Evolutionary conservation across 2,888 invertebrate genomes (phyloP).

Genomic region (Flexamia atlantica): DNA sequence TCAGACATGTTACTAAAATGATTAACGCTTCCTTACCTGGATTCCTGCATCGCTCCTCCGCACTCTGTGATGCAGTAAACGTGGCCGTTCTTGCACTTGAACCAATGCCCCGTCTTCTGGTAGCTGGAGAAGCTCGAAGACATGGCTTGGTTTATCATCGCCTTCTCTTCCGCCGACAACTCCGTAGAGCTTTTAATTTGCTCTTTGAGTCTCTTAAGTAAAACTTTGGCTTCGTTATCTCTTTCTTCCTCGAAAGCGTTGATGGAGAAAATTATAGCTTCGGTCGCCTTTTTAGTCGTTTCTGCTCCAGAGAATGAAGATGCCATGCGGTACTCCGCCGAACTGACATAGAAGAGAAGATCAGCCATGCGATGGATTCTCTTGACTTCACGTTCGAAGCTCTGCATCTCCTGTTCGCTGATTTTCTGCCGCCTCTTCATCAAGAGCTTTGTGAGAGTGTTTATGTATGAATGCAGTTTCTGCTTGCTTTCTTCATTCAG

Average conservation of each 20-base stretch:
- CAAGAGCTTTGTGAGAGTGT: conserved; percentile 25
- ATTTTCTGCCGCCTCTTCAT: conserved; percentile 37
- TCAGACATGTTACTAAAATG: too few relatives aligned
- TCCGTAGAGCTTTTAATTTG: conserved; percentile 67
- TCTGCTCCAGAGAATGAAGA: conserved; percentile 44
- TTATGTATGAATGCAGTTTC: not conserved
- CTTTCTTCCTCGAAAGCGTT: conserved; percentile 65
- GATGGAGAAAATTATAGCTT: conserved; percentile 65
- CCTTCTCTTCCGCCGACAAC: conserved; percentile 76
- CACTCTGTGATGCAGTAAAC: conserved; percentile 82
- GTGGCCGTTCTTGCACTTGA: conserved; percentile 84
- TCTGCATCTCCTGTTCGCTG: conserved; percentile 44
- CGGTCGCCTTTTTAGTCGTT: conserved; percentile 50
- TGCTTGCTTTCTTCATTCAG: conserved; percentile 30
- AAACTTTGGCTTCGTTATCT: conserved; percentile 67
- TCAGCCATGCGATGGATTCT: conserved; percentile 48
- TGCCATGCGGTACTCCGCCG: not conserved
- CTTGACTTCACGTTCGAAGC: conserved; percentile 47
- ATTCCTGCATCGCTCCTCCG: conserved; percentile 79
- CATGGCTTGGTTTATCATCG: conserved; percentile 74
- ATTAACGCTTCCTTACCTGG: too few relatives aligned
- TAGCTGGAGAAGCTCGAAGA: conserved; percentile 70
- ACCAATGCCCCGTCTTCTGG: conserved; percentile 82
- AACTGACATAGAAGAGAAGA: conserved; percentile 1
- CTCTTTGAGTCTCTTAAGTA: conserved; percentile 67